These are phyloP conservation scores for Mixornis gularis DNA, from an alignment of 2,113 vertebrate species.

Conservation along the genomic window DNA sequence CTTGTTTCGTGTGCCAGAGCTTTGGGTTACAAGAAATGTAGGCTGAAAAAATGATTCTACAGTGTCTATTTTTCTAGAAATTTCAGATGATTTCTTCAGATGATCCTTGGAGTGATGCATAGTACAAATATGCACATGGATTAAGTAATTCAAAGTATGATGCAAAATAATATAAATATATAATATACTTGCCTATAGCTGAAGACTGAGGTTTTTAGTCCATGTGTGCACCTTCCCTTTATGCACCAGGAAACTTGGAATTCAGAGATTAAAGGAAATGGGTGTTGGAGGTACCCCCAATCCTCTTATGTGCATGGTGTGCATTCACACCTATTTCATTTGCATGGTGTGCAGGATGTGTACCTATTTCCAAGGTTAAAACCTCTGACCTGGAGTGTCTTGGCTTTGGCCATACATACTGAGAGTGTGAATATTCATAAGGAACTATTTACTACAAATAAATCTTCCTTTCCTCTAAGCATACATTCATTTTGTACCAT, in stretches of 20 bases:
- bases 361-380: neutral
- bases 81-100: neutral
- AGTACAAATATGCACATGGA: neutral
- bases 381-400: neutral
- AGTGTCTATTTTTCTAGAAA: neutral
- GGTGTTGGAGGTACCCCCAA: neutral
- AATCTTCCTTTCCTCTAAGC: neutral
- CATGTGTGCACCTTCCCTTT: neutral
- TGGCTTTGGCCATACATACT: neutral
- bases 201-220: neutral
- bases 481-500: neutral
- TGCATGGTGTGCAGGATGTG: accelerated
- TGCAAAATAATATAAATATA: neutral
- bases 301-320: neutral
- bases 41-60: neutral
- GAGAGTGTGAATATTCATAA: neutral
- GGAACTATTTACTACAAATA: neutral
- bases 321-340: too few relatives aligned
- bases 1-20: neutral
- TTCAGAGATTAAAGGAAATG: neutral
- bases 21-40: neutral
- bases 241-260: neutral
- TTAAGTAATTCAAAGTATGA: neutral
- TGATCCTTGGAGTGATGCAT: neutral
- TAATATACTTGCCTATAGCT: neutral